Conservation (phyloP, 2,113 vertebrate species). For the Sturnus vulgaris region DNA sequence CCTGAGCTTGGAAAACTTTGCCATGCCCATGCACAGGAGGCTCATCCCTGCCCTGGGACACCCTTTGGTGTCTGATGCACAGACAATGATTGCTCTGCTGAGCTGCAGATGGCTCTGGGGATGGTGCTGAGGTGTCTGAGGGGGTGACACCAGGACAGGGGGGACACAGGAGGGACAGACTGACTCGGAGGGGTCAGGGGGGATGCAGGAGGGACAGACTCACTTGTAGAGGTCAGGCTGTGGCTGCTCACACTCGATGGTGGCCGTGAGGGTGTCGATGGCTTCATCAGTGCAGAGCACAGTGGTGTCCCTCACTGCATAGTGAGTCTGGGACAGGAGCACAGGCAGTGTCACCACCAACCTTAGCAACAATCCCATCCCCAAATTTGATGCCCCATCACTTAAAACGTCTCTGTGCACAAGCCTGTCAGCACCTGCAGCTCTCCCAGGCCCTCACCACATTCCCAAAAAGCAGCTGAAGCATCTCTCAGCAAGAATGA, state of each 20-base stretch:
- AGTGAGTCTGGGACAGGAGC: conserved; percentile 82
- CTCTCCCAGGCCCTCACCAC: fast-evolving
- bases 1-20: not conserved
- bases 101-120: fast-evolving
- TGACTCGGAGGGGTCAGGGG: too few relatives aligned
- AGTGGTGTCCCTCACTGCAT: conserved; percentile 84
- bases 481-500: not conserved
- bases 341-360: fast-evolving
- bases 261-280: conserved; percentile 83
- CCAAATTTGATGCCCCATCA: fast-evolving
- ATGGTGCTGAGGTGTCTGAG: fast-evolving
- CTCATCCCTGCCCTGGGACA: not conserved
- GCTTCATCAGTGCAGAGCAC: conserved; percentile 74
- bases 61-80: not conserved
- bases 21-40: not conserved
- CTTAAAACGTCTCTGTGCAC: not conserved
- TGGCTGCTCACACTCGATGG: conserved; percentile 95
- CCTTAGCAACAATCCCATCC: fast-evolving
- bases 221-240: conserved; percentile 73
- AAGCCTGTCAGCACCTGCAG: not conserved
- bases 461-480: not conserved
- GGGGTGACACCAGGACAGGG: not conserved
- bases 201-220: too few relatives aligned
- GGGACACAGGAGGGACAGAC: too few relatives aligned
- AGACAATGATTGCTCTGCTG: fast-evolving